Evolutionary conservation across 2,797 vertebrate species (phyloP).

Genomic region (Falco peregrinus): DNA sequence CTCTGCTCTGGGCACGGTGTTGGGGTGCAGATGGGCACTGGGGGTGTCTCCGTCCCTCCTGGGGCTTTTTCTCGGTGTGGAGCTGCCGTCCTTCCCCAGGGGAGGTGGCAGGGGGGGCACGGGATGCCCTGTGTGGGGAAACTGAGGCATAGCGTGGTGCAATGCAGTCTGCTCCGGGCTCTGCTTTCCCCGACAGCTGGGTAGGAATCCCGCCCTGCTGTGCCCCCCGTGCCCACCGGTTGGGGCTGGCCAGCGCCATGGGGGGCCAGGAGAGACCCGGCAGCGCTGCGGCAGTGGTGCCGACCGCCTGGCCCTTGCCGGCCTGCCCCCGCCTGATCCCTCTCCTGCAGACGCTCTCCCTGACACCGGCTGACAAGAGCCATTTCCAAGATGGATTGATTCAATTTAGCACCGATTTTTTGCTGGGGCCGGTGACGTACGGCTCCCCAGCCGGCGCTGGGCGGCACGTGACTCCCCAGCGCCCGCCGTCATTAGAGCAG

Average conservation of each 20-base stretch:
- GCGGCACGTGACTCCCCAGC: constrained; percentile 63
- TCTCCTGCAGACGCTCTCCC: constrained; percentile 76
- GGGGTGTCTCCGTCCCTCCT: background rate
- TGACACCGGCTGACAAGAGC: constrained; percentile 85
- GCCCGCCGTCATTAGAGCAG: constrained; percentile 69
- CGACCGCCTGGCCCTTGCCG: background rate
- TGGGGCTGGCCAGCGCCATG: rapidly evolving
- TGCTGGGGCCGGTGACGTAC: constrained; percentile 80
- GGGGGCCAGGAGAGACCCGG: background rate
- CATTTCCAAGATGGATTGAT: constrained; percentile 89
- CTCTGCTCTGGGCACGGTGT: background rate
- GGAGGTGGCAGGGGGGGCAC: background rate
- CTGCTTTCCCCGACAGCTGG: background rate
- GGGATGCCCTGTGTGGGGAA: background rate
- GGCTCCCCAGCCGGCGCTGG: constrained; percentile 73
- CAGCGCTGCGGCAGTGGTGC: background rate
- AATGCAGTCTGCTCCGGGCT: rapidly evolving
- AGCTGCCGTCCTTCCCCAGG: background rate
- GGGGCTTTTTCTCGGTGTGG: background rate
- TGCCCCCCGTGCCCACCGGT: background rate
- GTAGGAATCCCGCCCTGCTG: background rate
- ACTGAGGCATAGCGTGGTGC: background rate
- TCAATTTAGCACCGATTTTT: constrained; percentile 85
- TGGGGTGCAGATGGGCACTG: background rate
- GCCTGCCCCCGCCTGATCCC: constrained; percentile 67